Evolutionary conservation across 2,888 invertebrate genomes (phyloP), one percentile per base, ranked within the genome.

Genomic region (Cacoxenus indagator): DNA sequence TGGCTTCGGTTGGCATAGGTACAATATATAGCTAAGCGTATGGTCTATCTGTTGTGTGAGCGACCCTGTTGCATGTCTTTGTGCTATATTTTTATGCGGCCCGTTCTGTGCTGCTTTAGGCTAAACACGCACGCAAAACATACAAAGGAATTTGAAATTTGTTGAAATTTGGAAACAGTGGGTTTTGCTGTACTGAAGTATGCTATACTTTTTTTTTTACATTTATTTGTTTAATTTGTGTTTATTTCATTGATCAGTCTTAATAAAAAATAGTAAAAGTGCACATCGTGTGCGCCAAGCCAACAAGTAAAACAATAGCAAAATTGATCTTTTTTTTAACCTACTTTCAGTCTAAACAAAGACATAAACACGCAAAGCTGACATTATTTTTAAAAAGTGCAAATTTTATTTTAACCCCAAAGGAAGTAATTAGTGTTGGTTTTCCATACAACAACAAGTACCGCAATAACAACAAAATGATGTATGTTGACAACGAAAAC

Each of bases 361-460:
- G 85, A 83, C 82, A 86, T 86, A 83, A 86, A 86, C 86, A 85
- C 85, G 85, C 85, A 78, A 85, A 74, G 78, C 82, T 80, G 83
- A 83, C 84, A 85, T 85, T 86, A 85, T 83, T 85, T 85, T 85
- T 83, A 83, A 86, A 76, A 81, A 86, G 86, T 83, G 86, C 83
- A 85, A 85, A 85, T 86, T 86, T 84, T 76, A 80, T 85, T 85
- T 86, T 86, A 85, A 86, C 83, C 84, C 84, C 79, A 78, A 83
- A 81, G 81, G 83, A 83, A 84, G 78, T 78, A 84, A 84, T 84
- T 84, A 83, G 84, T 78, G 77, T 76, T 75, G 75, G 75, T 78
- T 75, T 77, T 75, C 75, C 78, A 77, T 74, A 69, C 62, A 73
- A 65, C 71, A 69, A 55, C 64, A 67, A 67, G 71, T 66, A 59